phyloP scores from a whole-genome alignment of 2,888 invertebrate genomes.

The Augochlorella aurata region DNA sequence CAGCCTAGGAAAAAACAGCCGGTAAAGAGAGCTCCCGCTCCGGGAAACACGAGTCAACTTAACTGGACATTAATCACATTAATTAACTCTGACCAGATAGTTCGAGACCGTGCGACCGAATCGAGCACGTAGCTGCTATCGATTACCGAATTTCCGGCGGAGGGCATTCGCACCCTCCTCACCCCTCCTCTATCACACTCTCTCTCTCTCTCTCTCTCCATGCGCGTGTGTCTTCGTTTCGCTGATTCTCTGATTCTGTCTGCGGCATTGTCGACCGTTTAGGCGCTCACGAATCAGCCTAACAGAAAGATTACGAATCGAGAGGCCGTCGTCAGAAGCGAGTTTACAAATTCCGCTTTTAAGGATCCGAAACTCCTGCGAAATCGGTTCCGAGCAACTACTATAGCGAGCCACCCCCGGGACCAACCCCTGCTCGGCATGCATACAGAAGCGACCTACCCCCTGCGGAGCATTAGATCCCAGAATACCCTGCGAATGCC shows the following conservation, averaged over 20 bases:
- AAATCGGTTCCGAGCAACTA: background rate
- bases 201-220: background rate
- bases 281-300: background rate
- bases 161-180: slow-evolving; percentile 3
- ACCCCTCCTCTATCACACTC: background rate
- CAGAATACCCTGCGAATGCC: slow-evolving; percentile 11
- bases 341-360: background rate
- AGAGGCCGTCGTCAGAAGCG: background rate
- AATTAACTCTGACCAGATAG: slow-evolving; percentile 24
- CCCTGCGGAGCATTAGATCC: slow-evolving; percentile 18
- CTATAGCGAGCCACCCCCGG: slow-evolving; percentile 7
- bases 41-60: background rate
- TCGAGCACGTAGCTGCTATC: slow-evolving; percentile 15
- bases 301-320: background rate
- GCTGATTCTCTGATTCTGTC: background rate
- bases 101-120: slow-evolving; percentile 11
- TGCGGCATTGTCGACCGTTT: background rate
- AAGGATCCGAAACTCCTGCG: background rate
- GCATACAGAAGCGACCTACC: slow-evolving; percentile 13
- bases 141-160: slow-evolving; percentile 30
- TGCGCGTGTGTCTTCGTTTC: background rate
- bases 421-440: slow-evolving; percentile 1
- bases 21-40: background rate
- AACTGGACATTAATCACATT: slow-evolving; percentile 8
- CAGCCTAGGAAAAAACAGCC: background rate